A percentile compares a stretch with the other conserved stretches of the same genome.
These are phyloP conservation scores for Lepus americanus DNA, from an alignment of 2,113 vertebrate species.

Conservation along the genomic window DNA sequence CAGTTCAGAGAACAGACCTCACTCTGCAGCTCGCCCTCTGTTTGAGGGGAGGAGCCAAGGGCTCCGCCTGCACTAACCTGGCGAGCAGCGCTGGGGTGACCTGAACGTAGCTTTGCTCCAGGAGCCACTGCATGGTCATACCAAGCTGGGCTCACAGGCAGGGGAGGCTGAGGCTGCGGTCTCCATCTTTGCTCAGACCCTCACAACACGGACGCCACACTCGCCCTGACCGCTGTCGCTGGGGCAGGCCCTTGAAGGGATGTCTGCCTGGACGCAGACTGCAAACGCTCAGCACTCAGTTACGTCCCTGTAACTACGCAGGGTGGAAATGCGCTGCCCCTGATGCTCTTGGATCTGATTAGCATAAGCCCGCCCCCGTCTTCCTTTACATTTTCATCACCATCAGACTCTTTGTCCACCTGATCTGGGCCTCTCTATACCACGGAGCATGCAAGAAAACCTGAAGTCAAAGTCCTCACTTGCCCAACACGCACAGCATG, in stretches of 20 bases:
- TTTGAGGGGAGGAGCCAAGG: too few relatives aligned
- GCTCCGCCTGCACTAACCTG: fast-evolving
- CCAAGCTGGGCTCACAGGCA: neutral
- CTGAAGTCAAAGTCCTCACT: neutral
- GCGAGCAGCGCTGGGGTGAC: neutral
- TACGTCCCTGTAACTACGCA: neutral
- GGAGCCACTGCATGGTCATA: fast-evolving
- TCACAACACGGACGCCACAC: fast-evolving
- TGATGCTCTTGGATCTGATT: neutral
- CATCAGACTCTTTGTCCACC: neutral
- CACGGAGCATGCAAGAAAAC: neutral
- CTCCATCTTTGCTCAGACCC: neutral
- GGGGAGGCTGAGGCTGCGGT: neutral
- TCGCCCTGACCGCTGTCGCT: neutral
- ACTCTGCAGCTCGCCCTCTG: neutral
- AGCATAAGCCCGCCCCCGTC: too few relatives aligned
- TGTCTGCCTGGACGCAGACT: neutral
- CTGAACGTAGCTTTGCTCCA: fast-evolving
- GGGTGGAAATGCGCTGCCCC: neutral
- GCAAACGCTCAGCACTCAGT: too few relatives aligned
- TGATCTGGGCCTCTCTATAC: neutral
- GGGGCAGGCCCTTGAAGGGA: fast-evolving
- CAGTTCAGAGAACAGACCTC: neutral
- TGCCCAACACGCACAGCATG: fast-evolving
- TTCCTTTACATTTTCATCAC: neutral